These are phyloP conservation scores for Pteropus rufus DNA, from an alignment of 2,797 vertebrate genomes.

Conservation along the genomic window DNA sequence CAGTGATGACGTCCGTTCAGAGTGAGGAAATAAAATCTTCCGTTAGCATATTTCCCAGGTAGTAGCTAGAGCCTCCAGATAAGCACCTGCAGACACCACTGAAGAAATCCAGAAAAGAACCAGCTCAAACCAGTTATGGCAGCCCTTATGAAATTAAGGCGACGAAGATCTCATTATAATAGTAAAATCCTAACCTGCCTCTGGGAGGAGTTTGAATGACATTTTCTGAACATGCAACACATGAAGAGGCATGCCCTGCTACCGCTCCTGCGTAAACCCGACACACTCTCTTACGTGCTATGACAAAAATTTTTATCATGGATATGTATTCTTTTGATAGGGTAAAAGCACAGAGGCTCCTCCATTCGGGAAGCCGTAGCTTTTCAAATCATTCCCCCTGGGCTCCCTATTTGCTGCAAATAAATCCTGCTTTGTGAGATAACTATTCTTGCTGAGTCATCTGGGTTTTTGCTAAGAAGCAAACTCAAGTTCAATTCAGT, in stretches of 20 bases:
- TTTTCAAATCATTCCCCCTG: background rate
- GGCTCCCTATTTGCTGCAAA: background rate
- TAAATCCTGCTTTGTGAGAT: background rate
- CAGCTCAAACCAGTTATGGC: background rate
- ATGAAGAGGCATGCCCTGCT: background rate
- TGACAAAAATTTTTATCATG: background rate
- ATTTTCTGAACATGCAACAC: background rate
- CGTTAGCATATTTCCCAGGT: too few relatives aligned
- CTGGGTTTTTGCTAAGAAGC: background rate
- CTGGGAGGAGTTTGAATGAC: background rate
- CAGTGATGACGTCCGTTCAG: background rate
- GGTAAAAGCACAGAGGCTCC: background rate
- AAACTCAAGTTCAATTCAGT: background rate
- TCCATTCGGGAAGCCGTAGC: background rate
- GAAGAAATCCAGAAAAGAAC: background rate
- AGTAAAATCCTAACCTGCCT: background rate
- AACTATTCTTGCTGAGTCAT: background rate
- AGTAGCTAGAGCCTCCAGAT: background rate
- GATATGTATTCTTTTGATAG: background rate
- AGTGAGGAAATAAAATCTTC: background rate
- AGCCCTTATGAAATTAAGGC: background rate
- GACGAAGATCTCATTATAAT: background rate
- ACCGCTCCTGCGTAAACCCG: accelerated
- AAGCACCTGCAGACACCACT: background rate
- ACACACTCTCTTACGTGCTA: too few relatives aligned